Conservation (phyloP, 2,113 vertebrate species). For the Chelonoidis abingdonii region DNA sequence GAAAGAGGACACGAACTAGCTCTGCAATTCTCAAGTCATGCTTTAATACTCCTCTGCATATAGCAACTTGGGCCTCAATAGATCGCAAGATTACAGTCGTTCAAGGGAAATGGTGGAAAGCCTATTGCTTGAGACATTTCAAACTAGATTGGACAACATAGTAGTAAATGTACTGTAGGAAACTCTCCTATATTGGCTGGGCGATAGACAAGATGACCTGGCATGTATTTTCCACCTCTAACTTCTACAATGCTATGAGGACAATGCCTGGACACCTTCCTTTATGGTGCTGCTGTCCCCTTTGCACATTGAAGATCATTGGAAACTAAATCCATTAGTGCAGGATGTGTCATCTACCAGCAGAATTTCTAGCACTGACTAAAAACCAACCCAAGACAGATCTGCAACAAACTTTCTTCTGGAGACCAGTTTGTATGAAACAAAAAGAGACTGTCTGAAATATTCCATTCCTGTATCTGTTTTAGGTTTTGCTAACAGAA, state of each 20-base stretch:
- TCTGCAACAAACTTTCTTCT: background rate
- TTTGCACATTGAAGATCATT: background rate
- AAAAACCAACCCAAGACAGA: background rate
- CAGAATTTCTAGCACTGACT: background rate
- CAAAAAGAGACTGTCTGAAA: background rate
- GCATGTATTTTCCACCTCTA: background rate
- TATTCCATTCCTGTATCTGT: background rate
- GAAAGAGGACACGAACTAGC: conserved; percentile 42
- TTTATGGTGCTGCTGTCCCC: background rate
- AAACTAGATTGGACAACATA: background rate
- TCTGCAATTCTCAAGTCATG: background rate
- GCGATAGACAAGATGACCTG: background rate
- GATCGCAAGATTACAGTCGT: background rate
- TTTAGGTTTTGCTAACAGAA: background rate
- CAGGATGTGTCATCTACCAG: background rate
- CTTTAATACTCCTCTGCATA: background rate
- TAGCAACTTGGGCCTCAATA: background rate
- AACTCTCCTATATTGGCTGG: background rate
- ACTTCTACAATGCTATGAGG: background rate
- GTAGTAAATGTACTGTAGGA: background rate
- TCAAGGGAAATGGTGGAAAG: background rate
- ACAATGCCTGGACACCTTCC: background rate
- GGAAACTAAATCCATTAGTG: background rate
- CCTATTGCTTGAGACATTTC: background rate
- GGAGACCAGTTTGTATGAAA: background rate